Base-by-base conservation (phyloP, 1,140 invertebrate genomes). In the Mya arenaria region DNA sequence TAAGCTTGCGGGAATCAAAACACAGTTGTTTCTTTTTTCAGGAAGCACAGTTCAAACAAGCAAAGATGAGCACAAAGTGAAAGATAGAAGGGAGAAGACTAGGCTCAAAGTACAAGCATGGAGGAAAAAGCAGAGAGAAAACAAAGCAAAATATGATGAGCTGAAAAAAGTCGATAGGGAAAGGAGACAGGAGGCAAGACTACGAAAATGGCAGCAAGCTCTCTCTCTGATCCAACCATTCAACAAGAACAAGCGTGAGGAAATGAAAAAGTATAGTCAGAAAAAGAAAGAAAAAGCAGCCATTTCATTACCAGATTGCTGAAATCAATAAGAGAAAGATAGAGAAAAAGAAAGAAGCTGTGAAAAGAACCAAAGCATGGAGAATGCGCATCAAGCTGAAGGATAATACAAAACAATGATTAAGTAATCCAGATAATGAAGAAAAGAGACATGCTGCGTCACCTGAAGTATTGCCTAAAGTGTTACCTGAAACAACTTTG, bases 271-370 rank as follows among this genome's bases (percentile, higher is more conserved):
- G 39, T 71, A 71, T 71, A 5, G 66, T 13, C 66, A 39, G n/a
- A 71, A 44, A 44, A 44, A 71, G 39, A 71, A 71, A 44, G 36
- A 44, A 44, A 71, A 44, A 71, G n/a, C 66, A 71, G 19, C 15
- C 36, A 19, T 44, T 6, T 6, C 34, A 71, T 44, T 39, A 44
- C 15, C 66, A 30, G 39, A 39, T 13, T 71, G 66, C 34, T 44
- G 39, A 44, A 71, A 6, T 44, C 15, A 71, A 30, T 8, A 44
- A 19, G 10, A 10, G 10, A 19, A 44, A 44, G 19, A 10, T 44
- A 19, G 4, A 25, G 41, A n/a, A n/a, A 30, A 71, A 71, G 66
- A 71, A 71, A 71, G 34, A 71, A 71, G 66, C 66, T 71, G 66
- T 71, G 66, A 71, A 71, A 44, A 71, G 66, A 44, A 71, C 66